Evolutionary conservation across 2,797 vertebrate genomes (phyloP), one percentile per base, ranked within the genome.

Genomic region (Sebastes vulpes): DNA sequence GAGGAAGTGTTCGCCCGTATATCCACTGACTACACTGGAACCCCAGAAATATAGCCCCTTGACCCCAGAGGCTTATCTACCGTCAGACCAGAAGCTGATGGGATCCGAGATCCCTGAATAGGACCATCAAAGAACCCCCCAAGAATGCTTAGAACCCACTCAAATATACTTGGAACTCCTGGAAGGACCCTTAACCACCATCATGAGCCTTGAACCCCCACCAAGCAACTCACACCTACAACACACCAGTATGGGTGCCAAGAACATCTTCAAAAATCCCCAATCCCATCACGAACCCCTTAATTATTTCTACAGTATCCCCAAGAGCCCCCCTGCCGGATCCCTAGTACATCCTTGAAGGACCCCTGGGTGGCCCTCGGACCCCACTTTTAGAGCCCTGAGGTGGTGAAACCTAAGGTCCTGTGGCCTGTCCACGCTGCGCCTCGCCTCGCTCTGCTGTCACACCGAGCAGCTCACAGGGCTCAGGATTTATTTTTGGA

Each of bases 401-500:
- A 75, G 73, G 79, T 73, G 79, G 82, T 86, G 91, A 91, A 93
- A 94, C 91, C 83, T 90, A 91, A 93, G 88, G 92, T 91, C 86
- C 84, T 6, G 70, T 84, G 84, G 71, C 75, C 88, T 68, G 50
- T 68, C 50, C 12, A 21, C 11, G 32, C 74, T 57, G 69, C 78
- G 29, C 79, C 86, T 83, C 35, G 50, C 78, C 59, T 86, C 80
- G 38, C 82, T 80, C 82, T 77, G 64, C 89, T 87, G 86, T 91
- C 93, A 91, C 94, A 92, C 90, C 85, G 90, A 92, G 90, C 89
- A 83, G 89, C 83, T 75, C 79, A 18, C 73, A 77, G 83, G 89
- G 79, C 80, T 94, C 91, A 81, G 85, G 79, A 72, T 95, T 95
- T 98, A 98, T 98, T 98, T 98, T 97, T 96, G 97, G 97, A 95